Base-by-base conservation (phyloP, 2,113 vertebrate genomes). In the Castor canadensis region DNA sequence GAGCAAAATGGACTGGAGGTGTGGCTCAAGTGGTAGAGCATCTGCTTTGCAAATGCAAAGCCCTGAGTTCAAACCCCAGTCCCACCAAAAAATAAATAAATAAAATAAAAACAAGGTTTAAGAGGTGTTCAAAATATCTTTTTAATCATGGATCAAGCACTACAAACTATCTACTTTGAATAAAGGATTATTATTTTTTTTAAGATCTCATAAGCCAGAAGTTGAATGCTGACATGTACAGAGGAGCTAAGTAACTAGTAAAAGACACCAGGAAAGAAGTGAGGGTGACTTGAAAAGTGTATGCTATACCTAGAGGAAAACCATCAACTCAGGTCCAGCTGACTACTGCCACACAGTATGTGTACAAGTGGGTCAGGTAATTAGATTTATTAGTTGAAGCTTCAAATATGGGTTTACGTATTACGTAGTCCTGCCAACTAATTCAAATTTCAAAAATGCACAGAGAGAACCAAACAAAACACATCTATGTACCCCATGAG, bases 371-470 rank as follows among this genome's bases (percentile, higher is more conserved):
- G 28, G 47, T 10, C 38, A 83, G 19, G 92, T 66, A 72, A 82
- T 32, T 13, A 5, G 32, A 62, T 16, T 87, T 79, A 72, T 81
- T 66, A 90, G 17, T 16, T 30, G 24, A 81, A 85, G 54, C 40
- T 77, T 60, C 77, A 85, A 93, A 64, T 38, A 88, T 43, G 38
- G 28, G 60, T 54, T 76, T 95, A 85, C 5, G 92, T 56, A 91
- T 45, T 69, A 87, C 56, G 60, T 66, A 88, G 52, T 86, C 6
- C 87, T 81, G 73, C 62, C 9, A 89, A 91, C 26, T 67, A 86
- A 67, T 77, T 93, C 45, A 91, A 88, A 85, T 54, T 86, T 60
- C 26, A 62, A 94, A 91, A 93, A 91, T 38, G 87, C 5, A 49
- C 6, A 89, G 62, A 43, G 67, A 49, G 24, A 6, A 20, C 45